Base-by-base conservation (phyloP, 2,797 vertebrate genomes). In the Staurois parvus region DNA sequence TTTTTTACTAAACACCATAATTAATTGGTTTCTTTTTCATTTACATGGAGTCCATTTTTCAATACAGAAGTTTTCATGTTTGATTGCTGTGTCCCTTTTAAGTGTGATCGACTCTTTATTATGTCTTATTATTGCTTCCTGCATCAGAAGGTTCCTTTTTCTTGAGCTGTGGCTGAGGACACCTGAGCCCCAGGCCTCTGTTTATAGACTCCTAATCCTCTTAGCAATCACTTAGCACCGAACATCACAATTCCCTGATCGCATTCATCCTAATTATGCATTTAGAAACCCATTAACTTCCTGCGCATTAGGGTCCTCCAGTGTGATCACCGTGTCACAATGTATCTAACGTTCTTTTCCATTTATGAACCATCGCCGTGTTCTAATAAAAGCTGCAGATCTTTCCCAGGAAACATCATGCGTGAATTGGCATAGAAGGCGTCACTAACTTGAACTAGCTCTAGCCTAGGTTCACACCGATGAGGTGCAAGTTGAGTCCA, bases 171-270 rank as follows among this genome's bases (percentile, higher is more conserved):
- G 37, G 77, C 64, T 70, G 48, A 80, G 78, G 78, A 80, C 78
- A 80, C 66, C 78, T 80, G 78, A 69, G 67, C 66, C 48, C 29
- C 45, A 34, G 68, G 66, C 78, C 48, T 69, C 59, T 69, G 66
- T 70, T 69, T 80, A 80, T 80, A 80, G 45, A 70, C 78, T 69
- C 19, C 70, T 83, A 83, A 83, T 83, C 56, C 70, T 74, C 19
- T 83, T 74, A 73, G 67, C 79, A 72, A 28, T 81, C 79, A 81
- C 68, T 81, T 82, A 73, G 70, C 66, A 2, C 66, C 30, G 9
- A 66, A 62, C 64, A 66, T 28, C 48, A 79, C 64, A 73, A 82
- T 82, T 73, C 70, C 52, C 70, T 17, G 21, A 82, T 68, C 42
- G 37, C 70, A 74, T n/a, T 40, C 19, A 66, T 64, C 26, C 56